phyloP scores from a whole-genome alignment of 2,113 vertebrate species.

The Misgurnus mizolepis region DNA sequence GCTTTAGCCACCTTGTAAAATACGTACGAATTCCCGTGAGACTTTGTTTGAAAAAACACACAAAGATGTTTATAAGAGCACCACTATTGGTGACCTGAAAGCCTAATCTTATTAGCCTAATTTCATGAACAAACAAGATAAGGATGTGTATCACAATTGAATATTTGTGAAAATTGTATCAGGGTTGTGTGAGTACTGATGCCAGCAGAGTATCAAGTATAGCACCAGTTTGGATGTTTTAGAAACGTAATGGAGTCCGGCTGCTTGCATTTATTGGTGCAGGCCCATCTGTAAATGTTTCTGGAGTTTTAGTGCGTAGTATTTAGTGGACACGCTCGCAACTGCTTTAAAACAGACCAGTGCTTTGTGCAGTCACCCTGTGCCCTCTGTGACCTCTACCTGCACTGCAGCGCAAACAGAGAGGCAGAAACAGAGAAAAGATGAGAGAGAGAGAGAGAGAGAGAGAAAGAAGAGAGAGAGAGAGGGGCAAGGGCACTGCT shows the following conservation, averaged over 20 bases:
- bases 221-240: background rate
- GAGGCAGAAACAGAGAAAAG: slow-evolving; percentile 37
- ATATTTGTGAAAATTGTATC: too few relatives aligned
- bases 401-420: slow-evolving; percentile 37
- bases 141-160: too few relatives aligned
- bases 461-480: slow-evolving; percentile 74
- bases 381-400: slow-evolving; percentile 51
- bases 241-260: background rate
- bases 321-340: slow-evolving; percentile 37
- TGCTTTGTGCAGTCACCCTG: slow-evolving; percentile 39
- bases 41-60: too few relatives aligned
- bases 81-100: too few relatives aligned
- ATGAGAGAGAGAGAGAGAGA: slow-evolving; percentile 33
- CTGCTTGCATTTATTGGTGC: slow-evolving; percentile 10
- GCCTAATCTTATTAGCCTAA: too few relatives aligned
- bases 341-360: slow-evolving; percentile 42
- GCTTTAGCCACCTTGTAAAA: too few relatives aligned
- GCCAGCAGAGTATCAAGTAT: background rate
- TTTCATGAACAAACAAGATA: too few relatives aligned
- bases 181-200: too few relatives aligned
- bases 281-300: slow-evolving; percentile 37
- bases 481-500: slow-evolving; percentile 78
- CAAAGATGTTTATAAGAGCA: too few relatives aligned
- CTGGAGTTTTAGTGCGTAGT: slow-evolving; percentile 33
- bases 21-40: too few relatives aligned